Conservation (phyloP, 2,888 invertebrate species). For the Lasiommata megera region DNA sequence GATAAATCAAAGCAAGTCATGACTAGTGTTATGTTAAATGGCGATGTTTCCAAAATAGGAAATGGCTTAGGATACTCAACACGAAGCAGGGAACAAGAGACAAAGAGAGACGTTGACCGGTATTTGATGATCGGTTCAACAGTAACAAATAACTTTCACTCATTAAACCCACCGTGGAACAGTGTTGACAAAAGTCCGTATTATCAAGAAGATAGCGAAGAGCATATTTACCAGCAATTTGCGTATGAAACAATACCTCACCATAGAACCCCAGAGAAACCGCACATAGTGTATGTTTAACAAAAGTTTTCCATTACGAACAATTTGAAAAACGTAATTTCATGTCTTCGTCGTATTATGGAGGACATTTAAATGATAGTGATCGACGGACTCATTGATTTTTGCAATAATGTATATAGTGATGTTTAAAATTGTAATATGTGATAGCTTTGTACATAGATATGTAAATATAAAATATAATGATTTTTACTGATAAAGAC, state of each 20-base stretch:
- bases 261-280: slow-evolving; percentile 78
- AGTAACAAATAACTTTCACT: slow-evolving; percentile 76
- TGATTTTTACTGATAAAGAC: slow-evolving; percentile 61
- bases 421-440: slow-evolving; percentile 74
- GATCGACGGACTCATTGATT: slow-evolving; percentile 58
- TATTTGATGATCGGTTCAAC: slow-evolving; percentile 78
- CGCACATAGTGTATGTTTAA: slow-evolving; percentile 83
- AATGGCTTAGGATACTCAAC: slow-evolving; percentile 76
- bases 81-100: slow-evolving; percentile 70
- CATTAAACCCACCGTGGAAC: slow-evolving; percentile 76
- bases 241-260: slow-evolving; percentile 78
- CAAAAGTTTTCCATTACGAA: slow-evolving; percentile 69
- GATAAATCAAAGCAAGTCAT: slow-evolving; percentile 78
- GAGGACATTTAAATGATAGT: slow-evolving; percentile 40
- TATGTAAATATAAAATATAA: slow-evolving; percentile 70
- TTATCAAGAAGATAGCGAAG: slow-evolving; percentile 73
- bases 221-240: slow-evolving; percentile 78
- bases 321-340: slow-evolving; percentile 61
- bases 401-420: slow-evolving; percentile 80
- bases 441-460: slow-evolving; percentile 80
- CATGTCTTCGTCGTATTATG: slow-evolving; percentile 59
- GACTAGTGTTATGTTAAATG: slow-evolving; percentile 77
- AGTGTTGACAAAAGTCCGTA: slow-evolving; percentile 76
- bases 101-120: slow-evolving; percentile 73
- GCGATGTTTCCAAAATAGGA: slow-evolving; percentile 75